Percentiles rank a stretch among this genome's conserved stretches.
These are phyloP conservation scores for Monoplex corrugatus DNA, from an alignment of 2,888 invertebrate genomes.

Conservation along the genomic window DNA sequence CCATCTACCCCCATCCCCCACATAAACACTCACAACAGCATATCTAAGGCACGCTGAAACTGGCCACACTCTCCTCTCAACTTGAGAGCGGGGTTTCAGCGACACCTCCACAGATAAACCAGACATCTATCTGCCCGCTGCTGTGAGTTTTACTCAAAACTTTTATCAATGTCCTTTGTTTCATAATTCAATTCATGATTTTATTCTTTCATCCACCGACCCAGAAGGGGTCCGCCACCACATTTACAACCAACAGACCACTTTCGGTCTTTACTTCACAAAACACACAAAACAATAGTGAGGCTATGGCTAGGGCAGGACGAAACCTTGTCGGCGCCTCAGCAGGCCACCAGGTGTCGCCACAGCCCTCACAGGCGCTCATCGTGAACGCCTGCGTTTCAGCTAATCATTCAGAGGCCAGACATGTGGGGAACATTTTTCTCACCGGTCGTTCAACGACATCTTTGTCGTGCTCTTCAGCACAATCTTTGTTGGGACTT, in stretches of 20 bases:
- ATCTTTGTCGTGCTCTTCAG: conserved; percentile 82
- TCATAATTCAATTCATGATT: too few relatives aligned
- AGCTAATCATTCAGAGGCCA: conserved; percentile 31
- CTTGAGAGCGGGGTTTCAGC: conserved; percentile 32
- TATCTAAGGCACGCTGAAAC: conserved; percentile 36
- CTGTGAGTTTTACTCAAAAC: too few relatives aligned
- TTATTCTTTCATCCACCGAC: too few relatives aligned
- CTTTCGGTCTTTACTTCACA: too few relatives aligned
- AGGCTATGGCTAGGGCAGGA: conserved; percentile 27
- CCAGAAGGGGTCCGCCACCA: too few relatives aligned
- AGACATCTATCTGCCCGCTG: not conserved
- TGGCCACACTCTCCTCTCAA: not conserved
- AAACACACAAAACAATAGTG: too few relatives aligned
- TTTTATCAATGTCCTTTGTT: too few relatives aligned
- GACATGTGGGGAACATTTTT: conserved; percentile 51
- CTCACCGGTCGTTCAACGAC: conserved; percentile 83
- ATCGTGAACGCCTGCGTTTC: not conserved
- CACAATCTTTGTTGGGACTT: conserved; percentile 80
- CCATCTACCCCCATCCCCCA: too few relatives aligned
- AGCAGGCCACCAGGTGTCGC: conserved; percentile 47
- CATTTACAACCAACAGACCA: too few relatives aligned
- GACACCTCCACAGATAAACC: conserved; percentile 31
- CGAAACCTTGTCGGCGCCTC: conserved; percentile 45
- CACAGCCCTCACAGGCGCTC: conserved; percentile 46
- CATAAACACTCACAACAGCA: too few relatives aligned